Evolutionary conservation across 2,113 vertebrate species (phyloP), one percentile per base, ranked within the genome.

Genomic region (Oryzias javanicus): DNA sequence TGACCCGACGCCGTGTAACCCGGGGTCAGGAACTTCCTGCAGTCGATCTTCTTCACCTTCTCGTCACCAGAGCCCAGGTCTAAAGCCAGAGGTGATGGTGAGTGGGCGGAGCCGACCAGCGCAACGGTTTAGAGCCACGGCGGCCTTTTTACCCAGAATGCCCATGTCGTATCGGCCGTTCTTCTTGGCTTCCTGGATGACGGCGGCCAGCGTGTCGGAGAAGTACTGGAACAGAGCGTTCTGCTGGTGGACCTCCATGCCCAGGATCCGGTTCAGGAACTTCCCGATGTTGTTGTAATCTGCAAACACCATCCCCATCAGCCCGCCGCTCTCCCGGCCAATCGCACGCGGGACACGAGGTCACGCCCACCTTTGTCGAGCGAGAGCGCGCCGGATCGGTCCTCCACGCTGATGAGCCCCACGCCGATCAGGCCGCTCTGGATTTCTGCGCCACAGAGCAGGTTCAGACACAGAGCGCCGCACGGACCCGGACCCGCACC

Each of bases 221-320:
- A 99, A 99, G 81, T 99, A 99, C 91, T 99, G 97, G 89, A 99
- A 99, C 49, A 99, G 85, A 0, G 97, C 92, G 7, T 99, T 99
- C 84, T 99, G 97, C 63, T 99, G 97, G 64, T 98, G 95, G 1
- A 99, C 97, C 76, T 95, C 96, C 97, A 99, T 99, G 6, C 97
- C 97, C 79, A 99, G 83, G 73, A 99, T 99, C 55, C 97, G 92
- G 76, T 99, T 99, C 65, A 99, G 90, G 72, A 98, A 99, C 78
- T 98, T 98, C 53, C 97, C 97, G 22, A 99, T 99, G 66, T 98
- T 98, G 90, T 99, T 99, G 81, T 98, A 98, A 90, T 99, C 97
- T 98, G 86, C 6, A 14, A 47, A 25, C 22, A n/a, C 0, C 0
- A 16, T 16, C 3, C 29, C n/a, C 2, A 4, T 29, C 14, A 58